phyloP scores from a whole-genome alignment of 2,888 invertebrate genomes.

The Iselma pallidipennis region DNA sequence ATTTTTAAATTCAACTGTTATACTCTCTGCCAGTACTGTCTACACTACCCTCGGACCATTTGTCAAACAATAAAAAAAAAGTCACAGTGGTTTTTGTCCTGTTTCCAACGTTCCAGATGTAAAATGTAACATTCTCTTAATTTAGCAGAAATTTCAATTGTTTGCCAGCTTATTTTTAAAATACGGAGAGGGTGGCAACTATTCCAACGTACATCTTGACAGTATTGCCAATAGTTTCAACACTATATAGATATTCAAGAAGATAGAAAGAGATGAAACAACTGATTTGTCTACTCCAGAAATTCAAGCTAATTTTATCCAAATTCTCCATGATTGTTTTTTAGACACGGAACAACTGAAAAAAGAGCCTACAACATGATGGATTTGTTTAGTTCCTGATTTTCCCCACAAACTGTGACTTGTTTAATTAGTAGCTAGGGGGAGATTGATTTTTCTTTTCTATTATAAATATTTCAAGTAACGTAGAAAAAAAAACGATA shows the following conservation, averaged over 20 bases:
- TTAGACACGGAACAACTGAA: neutral
- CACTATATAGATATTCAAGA: conserved; percentile 9
- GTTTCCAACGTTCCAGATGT: conserved; percentile 44
- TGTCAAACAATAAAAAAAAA: conserved; percentile 42
- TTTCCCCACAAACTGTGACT: neutral
- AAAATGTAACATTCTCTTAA: conserved; percentile 46
- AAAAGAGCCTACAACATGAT: neutral
- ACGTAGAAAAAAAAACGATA: neutral
- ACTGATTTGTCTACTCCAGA: neutral
- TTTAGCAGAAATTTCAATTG: conserved; percentile 45
- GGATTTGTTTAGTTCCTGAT: conserved; percentile 3
- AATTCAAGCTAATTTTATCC: neutral
- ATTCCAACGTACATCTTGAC: conserved; percentile 12
- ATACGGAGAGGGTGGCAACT: conserved; percentile 2
- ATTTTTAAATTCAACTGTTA: conserved; percentile 43
- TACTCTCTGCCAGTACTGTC: conserved; percentile 28
- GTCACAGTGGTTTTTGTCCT: conserved; percentile 35
- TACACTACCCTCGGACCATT: conserved; percentile 42
- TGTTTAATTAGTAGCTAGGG: neutral
- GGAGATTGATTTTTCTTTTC: neutral
- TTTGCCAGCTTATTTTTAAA: conserved; percentile 29
- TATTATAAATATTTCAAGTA: neutral
- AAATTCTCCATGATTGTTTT: neutral
- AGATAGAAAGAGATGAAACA: neutral
- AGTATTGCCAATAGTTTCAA: conserved; percentile 21